phyloP scores from a whole-genome alignment of 2,113 vertebrate genomes.

The Pantherophis guttatus region DNA sequence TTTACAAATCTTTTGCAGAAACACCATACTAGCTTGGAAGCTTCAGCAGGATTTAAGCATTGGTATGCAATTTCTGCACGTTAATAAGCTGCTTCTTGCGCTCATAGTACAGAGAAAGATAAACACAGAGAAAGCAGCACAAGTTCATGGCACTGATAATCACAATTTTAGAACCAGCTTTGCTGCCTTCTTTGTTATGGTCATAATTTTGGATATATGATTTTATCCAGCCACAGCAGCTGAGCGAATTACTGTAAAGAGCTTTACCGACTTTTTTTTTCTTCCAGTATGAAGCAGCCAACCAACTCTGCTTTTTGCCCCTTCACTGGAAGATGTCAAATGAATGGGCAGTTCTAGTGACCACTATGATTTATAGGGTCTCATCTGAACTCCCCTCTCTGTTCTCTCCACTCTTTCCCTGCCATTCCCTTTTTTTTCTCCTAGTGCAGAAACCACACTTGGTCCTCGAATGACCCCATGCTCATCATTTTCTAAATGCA shows the following conservation, averaged over 20 bases:
- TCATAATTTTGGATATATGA: neutral
- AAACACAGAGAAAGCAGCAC: neutral
- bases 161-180: conserved; percentile 6
- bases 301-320: neutral
- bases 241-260: neutral
- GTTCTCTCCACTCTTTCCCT: neutral
- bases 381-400: conserved; percentile 19
- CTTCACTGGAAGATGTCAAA: conserved; percentile 18
- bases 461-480: neutral
- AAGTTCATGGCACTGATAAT: neutral
- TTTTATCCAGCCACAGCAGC: neutral
- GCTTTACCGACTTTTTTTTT: conserved; percentile 11
- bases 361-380: conserved; percentile 32
- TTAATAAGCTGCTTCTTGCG: neutral
- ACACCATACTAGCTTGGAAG: neutral
- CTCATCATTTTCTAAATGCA: conserved; percentile 30
- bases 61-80: neutral
- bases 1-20: neutral
- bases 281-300: neutral
- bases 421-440: neutral
- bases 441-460: conserved; percentile 18
- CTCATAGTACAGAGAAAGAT: neutral
- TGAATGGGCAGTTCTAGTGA: conserved; percentile 12
- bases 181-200: neutral
- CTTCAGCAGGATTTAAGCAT: neutral